Percentiles rank a stretch among this genome's conserved stretches.
These are phyloP conservation scores for Scolopax bukidnonensis DNA, from an alignment of 2,797 vertebrate species.

Conservation along the genomic window DNA sequence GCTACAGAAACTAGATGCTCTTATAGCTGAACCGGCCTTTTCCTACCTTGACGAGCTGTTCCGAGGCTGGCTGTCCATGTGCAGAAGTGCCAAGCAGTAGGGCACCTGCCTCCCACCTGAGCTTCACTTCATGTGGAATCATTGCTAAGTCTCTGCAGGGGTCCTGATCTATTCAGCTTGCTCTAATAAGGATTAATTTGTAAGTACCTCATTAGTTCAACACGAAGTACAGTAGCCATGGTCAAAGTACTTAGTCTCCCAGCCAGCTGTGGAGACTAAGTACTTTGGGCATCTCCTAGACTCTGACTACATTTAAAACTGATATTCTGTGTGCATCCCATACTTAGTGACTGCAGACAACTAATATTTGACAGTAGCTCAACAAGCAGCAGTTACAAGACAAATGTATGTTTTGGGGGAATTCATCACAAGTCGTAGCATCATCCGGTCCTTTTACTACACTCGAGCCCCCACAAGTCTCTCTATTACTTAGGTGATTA, in stretches of 20 bases:
- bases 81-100: not conserved
- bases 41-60: not conserved
- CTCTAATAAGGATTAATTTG: slow-evolving; percentile 26
- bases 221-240: not conserved
- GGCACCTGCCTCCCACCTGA: not conserved
- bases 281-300: too few species aligned
- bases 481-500: not conserved
- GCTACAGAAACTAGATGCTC: not conserved
- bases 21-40: not conserved
- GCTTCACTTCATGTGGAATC: not conserved
- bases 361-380: not conserved
- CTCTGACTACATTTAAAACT: not conserved
- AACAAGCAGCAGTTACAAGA: not conserved
- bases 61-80: not conserved
- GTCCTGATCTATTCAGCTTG: not conserved
- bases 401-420: not conserved
- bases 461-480: not conserved
- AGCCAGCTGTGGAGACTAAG: not conserved
- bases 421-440: not conserved
- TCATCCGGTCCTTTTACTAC: not conserved
- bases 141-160: not conserved
- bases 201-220: not conserved
- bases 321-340: not conserved
- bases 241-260: not conserved
- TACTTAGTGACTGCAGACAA: not conserved